A percentile compares a stretch with the other conserved stretches of the same genome.
phyloP scores from a whole-genome alignment of 2,797 vertebrate genomes.

The Okamejei kenojei region DNA sequence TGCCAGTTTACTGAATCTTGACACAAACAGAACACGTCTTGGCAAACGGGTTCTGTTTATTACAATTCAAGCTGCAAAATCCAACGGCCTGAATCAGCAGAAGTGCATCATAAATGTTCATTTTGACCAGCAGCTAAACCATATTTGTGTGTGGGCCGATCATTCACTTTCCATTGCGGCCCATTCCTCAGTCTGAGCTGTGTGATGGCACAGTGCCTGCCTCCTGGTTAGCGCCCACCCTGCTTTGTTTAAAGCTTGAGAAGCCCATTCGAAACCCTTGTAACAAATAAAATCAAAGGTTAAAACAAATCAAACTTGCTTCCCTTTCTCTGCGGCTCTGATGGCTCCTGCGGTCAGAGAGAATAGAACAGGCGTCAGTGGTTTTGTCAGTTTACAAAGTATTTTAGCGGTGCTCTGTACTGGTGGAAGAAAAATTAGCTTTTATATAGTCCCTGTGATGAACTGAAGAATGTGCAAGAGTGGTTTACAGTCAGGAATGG shows the following conservation, averaged over 20 bases:
- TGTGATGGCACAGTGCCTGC: constrained; percentile 14
- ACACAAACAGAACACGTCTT: constrained; percentile 26
- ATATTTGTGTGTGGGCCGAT: constrained; percentile 33
- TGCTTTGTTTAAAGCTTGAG: constrained; percentile 34
- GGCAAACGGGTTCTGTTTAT: constrained; percentile 26
- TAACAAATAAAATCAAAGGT: neutral
- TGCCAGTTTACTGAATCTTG: constrained; percentile 24
- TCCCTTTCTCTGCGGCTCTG: neutral
- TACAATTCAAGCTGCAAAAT: constrained; percentile 14
- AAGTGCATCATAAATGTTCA: constrained; percentile 20
- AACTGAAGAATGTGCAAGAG: neutral
- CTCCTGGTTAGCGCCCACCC: neutral
- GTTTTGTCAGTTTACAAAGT: neutral
- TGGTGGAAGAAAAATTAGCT: neutral
- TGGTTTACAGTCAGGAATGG: neutral
- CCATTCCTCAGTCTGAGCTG: neutral
- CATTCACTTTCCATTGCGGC: constrained; percentile 7
- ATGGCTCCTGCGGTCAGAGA: neutral
- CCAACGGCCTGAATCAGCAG: constrained; percentile 19
- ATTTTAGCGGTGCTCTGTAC: neutral
- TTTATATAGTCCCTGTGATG: neutral
- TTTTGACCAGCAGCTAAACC: constrained; percentile 30
- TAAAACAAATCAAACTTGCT: neutral
- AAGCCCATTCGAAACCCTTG: neutral
- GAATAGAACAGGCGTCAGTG: neutral